A percentile compares a stretch with the other conserved stretches of the same genome.
These are phyloP conservation scores for Neodiprion lecontei DNA, from an alignment of 1,140 invertebrate genomes.

Conservation along the genomic window DNA sequence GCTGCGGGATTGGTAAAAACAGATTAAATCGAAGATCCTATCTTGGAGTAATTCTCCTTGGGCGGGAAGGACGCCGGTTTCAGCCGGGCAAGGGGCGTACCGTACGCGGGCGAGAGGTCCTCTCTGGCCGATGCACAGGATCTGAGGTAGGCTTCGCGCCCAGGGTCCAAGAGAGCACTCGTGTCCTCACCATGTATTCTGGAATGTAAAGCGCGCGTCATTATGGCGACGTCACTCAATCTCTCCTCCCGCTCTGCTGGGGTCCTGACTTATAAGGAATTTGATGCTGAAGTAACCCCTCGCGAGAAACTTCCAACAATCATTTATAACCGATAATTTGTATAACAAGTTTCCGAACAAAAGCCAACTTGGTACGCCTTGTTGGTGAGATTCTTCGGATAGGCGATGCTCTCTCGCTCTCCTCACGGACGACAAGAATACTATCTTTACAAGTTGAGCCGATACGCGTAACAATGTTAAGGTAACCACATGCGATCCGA, in stretches of 20 bases:
- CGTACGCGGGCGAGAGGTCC: too few relatives aligned
- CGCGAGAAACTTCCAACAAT: conserved; percentile 1
- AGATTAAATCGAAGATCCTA: not conserved
- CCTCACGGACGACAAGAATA: not conserved
- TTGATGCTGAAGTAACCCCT: not conserved
- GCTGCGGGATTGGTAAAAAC: not conserved
- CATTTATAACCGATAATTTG: conserved; percentile 7
- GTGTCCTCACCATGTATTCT: not conserved
- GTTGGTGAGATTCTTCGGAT: too few relatives aligned
- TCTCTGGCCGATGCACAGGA: not conserved
- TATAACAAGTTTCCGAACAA: conserved; percentile 3
- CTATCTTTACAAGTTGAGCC: not conserved
- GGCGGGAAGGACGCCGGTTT: not conserved
- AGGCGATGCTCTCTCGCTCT: not conserved
- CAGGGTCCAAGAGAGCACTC: not conserved
- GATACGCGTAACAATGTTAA: too few relatives aligned
- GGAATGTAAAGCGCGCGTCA: not conserved
- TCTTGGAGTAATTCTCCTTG: conserved; percentile 1
- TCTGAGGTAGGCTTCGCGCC: not conserved
- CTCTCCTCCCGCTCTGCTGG: conserved; percentile 2
- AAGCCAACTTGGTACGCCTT: not conserved
- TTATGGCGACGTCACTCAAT: conserved; percentile 1
- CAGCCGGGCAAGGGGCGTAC: too few relatives aligned
- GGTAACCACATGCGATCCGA: not conserved
- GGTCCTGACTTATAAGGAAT: conserved; percentile 3